Base-by-base conservation (phyloP, 1,140 invertebrate species). In the Asbolus verrucosus region DNA sequence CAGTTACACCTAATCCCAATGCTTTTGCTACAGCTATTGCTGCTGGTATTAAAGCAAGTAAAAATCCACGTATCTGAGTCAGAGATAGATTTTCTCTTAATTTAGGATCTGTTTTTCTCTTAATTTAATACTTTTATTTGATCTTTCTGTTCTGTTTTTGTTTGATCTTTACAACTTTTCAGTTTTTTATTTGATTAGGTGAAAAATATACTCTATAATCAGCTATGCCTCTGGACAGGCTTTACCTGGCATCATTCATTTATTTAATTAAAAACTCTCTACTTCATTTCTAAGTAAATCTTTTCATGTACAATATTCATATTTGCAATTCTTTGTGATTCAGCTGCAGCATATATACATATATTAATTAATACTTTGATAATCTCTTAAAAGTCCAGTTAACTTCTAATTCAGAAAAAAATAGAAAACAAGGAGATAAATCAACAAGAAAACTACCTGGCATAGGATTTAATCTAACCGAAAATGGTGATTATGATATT, bases 51-150 rank as follows among this genome's bases (percentile, higher is more conserved):
- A 63, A 39, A 66, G 21, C 41, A 46, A 33, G 15, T 63, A 63
- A 39, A 63, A 39, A 38, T 63, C 18, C 15, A 63, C 33, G 13
- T 39, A 19, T 18, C 36, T 63, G 61, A 5, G 63, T 66, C 15
- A 39, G 39, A 46, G 63, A 66, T 46, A 46, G 46, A 46, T 66
- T 66, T n/a, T 27, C 8, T 27, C 8, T 27, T 27, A 27, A 27
- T 27, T 27, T 27, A 3, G 8, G 8, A 27, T 27, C 3, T 27
- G 24, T 27, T 27, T 66, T 66, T 50, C 41, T 66, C 39, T 66
- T 66, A 66, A 66, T 66, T 66, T 66, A 50, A 61, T 61, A 33
- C 21, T n/a, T 13, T 61, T 61, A 61, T 61, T 61, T 31, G 14
- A 13, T 61, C 24, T 61, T 61, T 61, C 59, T 33, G 15, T 61